These are phyloP conservation scores for Smittia sp. DNA, from an alignment of 2,888 invertebrate species.

Conservation along the genomic window DNA sequence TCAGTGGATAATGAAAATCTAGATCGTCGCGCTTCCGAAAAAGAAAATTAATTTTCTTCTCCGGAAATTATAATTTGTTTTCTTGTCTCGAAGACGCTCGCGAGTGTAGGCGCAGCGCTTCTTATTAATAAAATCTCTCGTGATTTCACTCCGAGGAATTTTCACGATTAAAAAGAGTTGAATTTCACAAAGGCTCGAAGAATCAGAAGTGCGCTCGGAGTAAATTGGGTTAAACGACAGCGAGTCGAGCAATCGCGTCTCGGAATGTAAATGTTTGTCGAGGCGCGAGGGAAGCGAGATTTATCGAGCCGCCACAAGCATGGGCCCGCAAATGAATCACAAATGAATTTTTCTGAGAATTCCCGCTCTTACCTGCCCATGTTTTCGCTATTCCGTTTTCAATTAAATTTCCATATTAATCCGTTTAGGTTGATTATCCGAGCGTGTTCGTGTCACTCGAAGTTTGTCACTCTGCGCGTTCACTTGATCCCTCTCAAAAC, in stretches of 20 bases:
- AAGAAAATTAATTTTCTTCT: no score
- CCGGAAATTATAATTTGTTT: no score
- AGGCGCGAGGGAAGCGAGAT: neutral
- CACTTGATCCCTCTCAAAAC: no score
- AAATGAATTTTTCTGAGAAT: neutral
- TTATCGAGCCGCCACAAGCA: neutral
- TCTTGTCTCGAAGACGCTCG: no score
- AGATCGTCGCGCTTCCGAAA: no score
- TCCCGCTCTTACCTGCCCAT: neutral
- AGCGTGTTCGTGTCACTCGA: neutral
- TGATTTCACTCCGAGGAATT: neutral
- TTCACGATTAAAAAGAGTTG: neutral
- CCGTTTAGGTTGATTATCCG: neutral
- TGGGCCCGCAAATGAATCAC: neutral
- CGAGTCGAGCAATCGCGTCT: neutral
- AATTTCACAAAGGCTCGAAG: neutral
- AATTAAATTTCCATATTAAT: slow-evolving; percentile 21
- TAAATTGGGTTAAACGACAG: slow-evolving; percentile 1
- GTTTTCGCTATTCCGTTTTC: neutral
- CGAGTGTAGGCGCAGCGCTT: no score
- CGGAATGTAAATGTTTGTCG: neutral
- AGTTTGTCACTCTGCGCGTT: neutral
- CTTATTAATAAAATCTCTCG: no score
- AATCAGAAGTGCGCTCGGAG: neutral
- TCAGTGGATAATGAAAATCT: no score